A percentile compares a stretch with the other conserved stretches of the same genome.
phyloP scores from a whole-genome alignment of 1,140 invertebrate genomes.

The Heliconius hermathena region DNA sequence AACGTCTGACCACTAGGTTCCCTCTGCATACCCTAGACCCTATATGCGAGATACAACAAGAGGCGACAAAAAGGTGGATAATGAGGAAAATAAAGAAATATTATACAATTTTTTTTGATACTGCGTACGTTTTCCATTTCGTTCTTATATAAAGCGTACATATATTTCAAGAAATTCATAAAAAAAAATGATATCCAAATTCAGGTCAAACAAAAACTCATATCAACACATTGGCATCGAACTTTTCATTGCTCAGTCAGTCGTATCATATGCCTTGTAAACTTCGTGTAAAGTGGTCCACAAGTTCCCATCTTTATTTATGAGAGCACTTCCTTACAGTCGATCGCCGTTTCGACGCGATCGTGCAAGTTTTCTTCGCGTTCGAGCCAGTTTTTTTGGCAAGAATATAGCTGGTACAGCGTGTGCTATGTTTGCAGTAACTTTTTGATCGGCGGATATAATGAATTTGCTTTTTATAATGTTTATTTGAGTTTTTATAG shows the following conservation, averaged over 20 bases:
- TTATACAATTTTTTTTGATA: too few species aligned
- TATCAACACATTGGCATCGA: conserved; percentile 19
- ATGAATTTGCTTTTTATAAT: neutral
- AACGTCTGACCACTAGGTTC: too few species aligned
- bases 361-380: conserved; percentile 34
- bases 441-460: conserved; percentile 25
- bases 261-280: conserved; percentile 59
- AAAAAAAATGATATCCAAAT: neutral
- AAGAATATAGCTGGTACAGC: conserved; percentile 36
- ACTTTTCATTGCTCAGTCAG: conserved; percentile 59
- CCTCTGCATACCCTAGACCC: too few species aligned
- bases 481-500: neutral
- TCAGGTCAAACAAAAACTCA: neutral
- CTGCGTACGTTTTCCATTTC: too few species aligned
- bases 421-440: conserved; percentile 28
- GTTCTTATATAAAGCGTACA: neutral
- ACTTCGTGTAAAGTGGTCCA: conserved; percentile 49
- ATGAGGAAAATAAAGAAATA: too few species aligned
- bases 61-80: too few species aligned
- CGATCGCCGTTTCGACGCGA: conserved; percentile 53
- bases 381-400: conserved; percentile 42
- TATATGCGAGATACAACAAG: too few species aligned
- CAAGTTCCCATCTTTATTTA: conserved; percentile 63
- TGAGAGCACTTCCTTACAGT: conserved; percentile 58
- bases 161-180: neutral